Evolutionary conservation across 53 echinoderm and acorn worm species (phyloP).

Genomic region (Echinarachnius parma): DNA sequence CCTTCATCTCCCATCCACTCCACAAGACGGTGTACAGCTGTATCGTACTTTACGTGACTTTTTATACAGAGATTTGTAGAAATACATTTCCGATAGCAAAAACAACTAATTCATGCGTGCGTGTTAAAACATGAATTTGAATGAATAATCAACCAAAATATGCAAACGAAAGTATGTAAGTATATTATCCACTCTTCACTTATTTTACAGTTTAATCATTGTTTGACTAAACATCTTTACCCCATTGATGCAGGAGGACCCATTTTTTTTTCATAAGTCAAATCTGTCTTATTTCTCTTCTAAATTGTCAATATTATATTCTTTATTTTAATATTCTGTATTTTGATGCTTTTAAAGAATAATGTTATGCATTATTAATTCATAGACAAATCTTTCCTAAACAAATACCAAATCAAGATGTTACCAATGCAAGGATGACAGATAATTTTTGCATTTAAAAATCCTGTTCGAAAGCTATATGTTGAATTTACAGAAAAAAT

Average conservation of each 20-base stretch:
- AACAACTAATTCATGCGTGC: neutral
- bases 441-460: neutral
- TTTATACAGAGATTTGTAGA: conserved; percentile 11
- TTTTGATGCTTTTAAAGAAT: neutral
- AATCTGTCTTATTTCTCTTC: neutral
- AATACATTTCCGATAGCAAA: neutral
- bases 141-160: neutral
- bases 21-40: conserved; percentile 3
- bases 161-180: neutral
- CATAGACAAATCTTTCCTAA: neutral
- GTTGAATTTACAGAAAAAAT: neutral
- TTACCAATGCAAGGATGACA: neutral
- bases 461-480: neutral
- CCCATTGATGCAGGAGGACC: neutral
- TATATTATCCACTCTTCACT: neutral
- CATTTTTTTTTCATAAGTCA: neutral
- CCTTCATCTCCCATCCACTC: conserved; percentile 2
- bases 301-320: neutral
- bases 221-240: neutral
- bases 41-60: conserved; percentile 4
- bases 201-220: neutral
- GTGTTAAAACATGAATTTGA: neutral
- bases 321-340: neutral
- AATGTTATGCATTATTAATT: neutral
- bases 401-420: neutral